These are phyloP conservation scores for Thyatira batis DNA, from an alignment of 2,888 invertebrate species.

Conservation along the genomic window DNA sequence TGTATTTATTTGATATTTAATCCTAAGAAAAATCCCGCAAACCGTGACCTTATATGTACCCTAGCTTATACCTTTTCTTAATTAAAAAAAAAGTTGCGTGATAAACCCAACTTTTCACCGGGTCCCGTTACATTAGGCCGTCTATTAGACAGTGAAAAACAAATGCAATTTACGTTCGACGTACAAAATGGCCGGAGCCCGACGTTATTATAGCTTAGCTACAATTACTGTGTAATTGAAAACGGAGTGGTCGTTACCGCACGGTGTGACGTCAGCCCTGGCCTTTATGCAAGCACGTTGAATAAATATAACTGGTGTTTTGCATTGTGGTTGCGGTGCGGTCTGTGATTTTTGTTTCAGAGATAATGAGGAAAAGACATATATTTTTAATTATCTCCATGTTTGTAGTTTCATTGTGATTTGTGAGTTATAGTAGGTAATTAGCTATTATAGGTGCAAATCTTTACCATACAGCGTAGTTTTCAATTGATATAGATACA, in stretches of 20 bases:
- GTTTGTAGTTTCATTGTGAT: too few relatives aligned
- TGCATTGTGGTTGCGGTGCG: not conserved
- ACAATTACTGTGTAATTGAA: slow-evolving; percentile 79
- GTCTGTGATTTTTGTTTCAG: slow-evolving; percentile 14
- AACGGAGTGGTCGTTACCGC: slow-evolving; percentile 64
- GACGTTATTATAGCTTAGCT: slow-evolving; percentile 66
- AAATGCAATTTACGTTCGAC: slow-evolving; percentile 68
- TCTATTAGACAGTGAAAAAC: slow-evolving; percentile 54
- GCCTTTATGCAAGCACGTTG: slow-evolving; percentile 12
- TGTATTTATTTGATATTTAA: too few relatives aligned
- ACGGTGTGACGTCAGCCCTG: slow-evolving; percentile 48
- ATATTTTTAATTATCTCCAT: too few relatives aligned
- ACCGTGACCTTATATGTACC: not conserved
- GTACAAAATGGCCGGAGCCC: slow-evolving; percentile 64
- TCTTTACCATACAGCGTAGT: too few relatives aligned
- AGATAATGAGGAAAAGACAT: too few relatives aligned
- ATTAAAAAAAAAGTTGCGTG: not conserved
- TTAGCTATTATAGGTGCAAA: too few relatives aligned
- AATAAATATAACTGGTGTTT: not conserved
- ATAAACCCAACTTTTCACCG: not conserved
- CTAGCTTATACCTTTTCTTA: not conserved
- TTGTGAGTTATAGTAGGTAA: too few relatives aligned
- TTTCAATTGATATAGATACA: too few relatives aligned
- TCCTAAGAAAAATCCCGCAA: too few relatives aligned
- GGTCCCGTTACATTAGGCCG: slow-evolving; percentile 8